Evolutionary conservation across 2,888 invertebrate species (phyloP).

Genomic region (Drosophila austrosaltans): DNA sequence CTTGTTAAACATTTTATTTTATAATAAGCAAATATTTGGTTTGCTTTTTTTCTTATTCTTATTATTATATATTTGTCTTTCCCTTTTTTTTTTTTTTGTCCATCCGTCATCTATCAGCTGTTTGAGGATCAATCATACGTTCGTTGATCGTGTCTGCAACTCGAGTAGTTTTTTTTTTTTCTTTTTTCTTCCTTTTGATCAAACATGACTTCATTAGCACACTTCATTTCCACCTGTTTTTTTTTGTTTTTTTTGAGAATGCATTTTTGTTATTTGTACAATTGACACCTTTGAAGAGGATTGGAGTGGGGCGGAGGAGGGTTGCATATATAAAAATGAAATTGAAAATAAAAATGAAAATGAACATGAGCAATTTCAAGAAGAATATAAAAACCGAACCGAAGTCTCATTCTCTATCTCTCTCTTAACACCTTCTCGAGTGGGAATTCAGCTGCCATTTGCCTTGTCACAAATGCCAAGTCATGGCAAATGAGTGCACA

Average conservation of each 20-base stretch:
- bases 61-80: conserved; percentile 58
- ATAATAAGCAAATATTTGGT: conserved; percentile 77
- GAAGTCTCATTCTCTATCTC: conserved; percentile 49
- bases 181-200: background rate
- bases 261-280: conserved; percentile 68
- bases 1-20: conserved; percentile 37
- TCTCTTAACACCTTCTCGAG: conserved; percentile 72
- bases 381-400: conserved; percentile 3
- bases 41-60: conserved; percentile 23
- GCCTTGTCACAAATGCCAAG: conserved; percentile 67
- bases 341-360: conserved; percentile 24
- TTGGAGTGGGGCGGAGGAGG: background rate
- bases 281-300: conserved; percentile 62
- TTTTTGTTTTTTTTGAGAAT: conserved; percentile 38
- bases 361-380: conserved; percentile 52
- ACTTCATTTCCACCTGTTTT: conserved; percentile 46
- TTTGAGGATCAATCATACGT: conserved; percentile 33
- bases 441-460: conserved; percentile 68
- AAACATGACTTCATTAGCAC: conserved; percentile 27
- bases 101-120: conserved; percentile 73
- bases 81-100: conserved; percentile 44
- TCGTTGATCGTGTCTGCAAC: conserved; percentile 30
- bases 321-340: background rate
- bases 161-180: conserved; percentile 44
- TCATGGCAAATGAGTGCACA: conserved; percentile 76